Base-by-base conservation (phyloP, 2,888 invertebrate species). In the Pseudococcus jackbeardsleyi region DNA sequence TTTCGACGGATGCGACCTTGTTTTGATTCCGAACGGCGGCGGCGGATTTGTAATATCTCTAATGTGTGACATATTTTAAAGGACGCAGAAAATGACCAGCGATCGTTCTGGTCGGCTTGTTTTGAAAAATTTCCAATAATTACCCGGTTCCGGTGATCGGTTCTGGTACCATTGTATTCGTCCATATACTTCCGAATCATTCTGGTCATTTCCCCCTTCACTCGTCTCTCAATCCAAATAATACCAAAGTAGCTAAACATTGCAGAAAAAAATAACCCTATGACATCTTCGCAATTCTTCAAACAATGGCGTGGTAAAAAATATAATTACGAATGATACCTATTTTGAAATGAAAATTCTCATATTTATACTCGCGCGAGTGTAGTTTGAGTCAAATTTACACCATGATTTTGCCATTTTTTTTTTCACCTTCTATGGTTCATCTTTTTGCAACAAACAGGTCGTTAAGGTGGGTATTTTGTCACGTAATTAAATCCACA, bases 111-210 rank as follows among this genome's bases (percentile, higher is more conserved):
- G 79, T 82, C 46, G 79, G 79, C 46, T 46, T 82, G 79, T 82
- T 82, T 82, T 82, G 79, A 82, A 82, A 82, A 82, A 82, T 82
- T 82, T 82, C 72, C 79, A 82, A 82, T 82, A 82, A 82, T 82
- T 46, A 46, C 46, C 79, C 22, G n/a, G 79, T 82, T 82, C 79
- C 79, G 79, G 79, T 46, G 39, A 82, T 82, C 79, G 79, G 79
- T 82, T 82, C 79, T 82, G 79, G 42, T 82, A 42, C 15, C 72
- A 72, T 72, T 72, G 72, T 72, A 72, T 72, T 33, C 72, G 33
- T 72, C 33, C 33, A 12, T 72, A 72, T 72, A 72, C 72, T 72
- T 72, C 72, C 64, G 64, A 64, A 64, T 64, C 64, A 64, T 64
- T 64, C 64, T 64, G 0, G 22, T 22, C 15, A 64, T 64, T 64